Percentiles rank a stretch among this genome's conserved stretches.
These are phyloP conservation scores for Zelleria hepariella DNA, from an alignment of 2,888 invertebrate species.

Conservation along the genomic window DNA sequence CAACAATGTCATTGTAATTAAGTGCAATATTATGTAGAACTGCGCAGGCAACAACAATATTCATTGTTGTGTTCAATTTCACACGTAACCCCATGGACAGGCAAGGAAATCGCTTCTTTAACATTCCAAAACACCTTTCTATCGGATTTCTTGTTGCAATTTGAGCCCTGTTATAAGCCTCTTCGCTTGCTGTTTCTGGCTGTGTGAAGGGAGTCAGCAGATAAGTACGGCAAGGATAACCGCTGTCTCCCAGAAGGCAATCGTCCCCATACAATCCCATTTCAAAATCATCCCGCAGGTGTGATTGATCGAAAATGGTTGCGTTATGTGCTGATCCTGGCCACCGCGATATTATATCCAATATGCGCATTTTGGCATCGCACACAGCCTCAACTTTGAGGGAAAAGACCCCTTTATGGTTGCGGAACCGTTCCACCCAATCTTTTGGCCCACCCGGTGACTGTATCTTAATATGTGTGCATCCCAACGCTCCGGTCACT, in stretches of 20 bases:
- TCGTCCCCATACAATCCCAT: neutral
- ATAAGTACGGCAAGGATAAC: slow-evolving; percentile 4
- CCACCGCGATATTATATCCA: slow-evolving; percentile 14
- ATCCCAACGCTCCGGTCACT: slow-evolving; percentile 17
- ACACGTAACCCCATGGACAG: slow-evolving; percentile 24
- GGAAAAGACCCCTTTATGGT: slow-evolving; percentile 8
- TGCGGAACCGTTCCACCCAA: slow-evolving; percentile 12
- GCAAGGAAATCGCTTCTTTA: slow-evolving; percentile 1
- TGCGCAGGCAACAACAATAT: slow-evolving; percentile 22
- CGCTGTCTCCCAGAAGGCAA: slow-evolving; percentile 2
- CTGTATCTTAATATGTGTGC: slow-evolving; percentile 20
- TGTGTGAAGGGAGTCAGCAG: neutral
- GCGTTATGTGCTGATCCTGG: slow-evolving; percentile 14
- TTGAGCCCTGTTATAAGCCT: slow-evolving; percentile 1
- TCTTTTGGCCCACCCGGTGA: slow-evolving; percentile 18
- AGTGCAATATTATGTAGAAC: slow-evolving; percentile 23
- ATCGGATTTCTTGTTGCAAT: neutral
- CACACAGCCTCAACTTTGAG: slow-evolving; percentile 11
- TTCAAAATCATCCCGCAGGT: neutral
- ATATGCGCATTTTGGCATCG: slow-evolving; percentile 11
- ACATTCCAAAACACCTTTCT: slow-evolving; percentile 2
- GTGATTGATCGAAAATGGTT: slow-evolving; percentile 10
- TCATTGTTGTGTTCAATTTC: slow-evolving; percentile 15
- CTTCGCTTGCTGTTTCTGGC: neutral
- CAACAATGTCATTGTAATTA: slow-evolving; percentile 9